Conservation (phyloP, 2,797 vertebrate genomes). For the Gymnoscopelus braueri region DNA sequence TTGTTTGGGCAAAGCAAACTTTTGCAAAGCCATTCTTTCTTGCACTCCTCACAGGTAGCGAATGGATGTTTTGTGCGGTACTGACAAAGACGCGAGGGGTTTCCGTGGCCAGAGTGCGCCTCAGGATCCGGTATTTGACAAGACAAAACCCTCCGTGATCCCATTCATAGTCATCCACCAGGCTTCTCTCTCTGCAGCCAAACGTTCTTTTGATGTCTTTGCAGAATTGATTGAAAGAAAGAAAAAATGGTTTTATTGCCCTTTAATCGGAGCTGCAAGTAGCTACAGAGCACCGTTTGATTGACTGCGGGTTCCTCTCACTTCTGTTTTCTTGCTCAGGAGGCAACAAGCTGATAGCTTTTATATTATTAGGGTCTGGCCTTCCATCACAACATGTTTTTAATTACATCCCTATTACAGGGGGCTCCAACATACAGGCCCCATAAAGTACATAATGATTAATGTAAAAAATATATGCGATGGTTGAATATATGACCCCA, state of each 20-base stretch:
- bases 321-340: constrained; percentile 53
- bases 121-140: constrained; percentile 6
- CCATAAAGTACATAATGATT: constrained; percentile 54
- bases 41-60: constrained; percentile 29
- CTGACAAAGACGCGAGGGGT: constrained; percentile 20
- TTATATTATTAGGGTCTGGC: constrained; percentile 60
- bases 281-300: constrained; percentile 50
- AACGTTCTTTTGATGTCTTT: constrained; percentile 49
- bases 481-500: constrained; percentile 35
- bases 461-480: constrained; percentile 45
- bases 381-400: constrained; percentile 68
- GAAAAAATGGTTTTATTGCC: constrained; percentile 16
- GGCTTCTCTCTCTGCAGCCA: constrained; percentile 36
- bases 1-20: constrained; percentile 28
- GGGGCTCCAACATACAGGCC: constrained; percentile 32
- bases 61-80: constrained; percentile 36
- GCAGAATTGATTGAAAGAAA: constrained; percentile 15
- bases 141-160: constrained; percentile 45
- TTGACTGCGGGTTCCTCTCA: constrained; percentile 54
- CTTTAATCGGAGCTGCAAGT: constrained; percentile 44
- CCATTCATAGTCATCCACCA: constrained; percentile 57
- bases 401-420: constrained; percentile 70
- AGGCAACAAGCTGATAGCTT: constrained; percentile 55
- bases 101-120: no score
- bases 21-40: constrained; percentile 40